Evolutionary conservation across 2,113 vertebrate species (phyloP).

Genomic region (Pseudonaja textilis): DNA sequence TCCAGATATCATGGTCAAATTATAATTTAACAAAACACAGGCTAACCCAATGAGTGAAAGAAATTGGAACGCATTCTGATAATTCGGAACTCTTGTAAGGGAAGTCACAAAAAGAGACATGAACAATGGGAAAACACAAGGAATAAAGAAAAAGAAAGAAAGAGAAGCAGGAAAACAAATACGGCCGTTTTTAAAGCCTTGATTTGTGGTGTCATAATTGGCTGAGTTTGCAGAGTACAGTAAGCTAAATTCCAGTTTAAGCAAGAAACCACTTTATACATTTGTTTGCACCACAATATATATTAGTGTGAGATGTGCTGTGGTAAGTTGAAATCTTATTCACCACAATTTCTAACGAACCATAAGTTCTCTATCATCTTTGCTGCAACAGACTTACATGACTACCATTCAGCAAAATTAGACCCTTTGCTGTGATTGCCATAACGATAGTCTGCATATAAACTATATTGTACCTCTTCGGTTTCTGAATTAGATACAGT

Average conservation of each 20-base stretch:
- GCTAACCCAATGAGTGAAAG: neutral
- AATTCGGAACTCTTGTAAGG: neutral
- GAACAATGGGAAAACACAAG: neutral
- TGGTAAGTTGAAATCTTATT: neutral
- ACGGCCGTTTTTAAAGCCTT: neutral
- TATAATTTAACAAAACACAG: neutral
- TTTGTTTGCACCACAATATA: neutral
- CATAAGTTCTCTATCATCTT: neutral
- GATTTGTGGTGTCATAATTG: neutral
- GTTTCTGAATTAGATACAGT: neutral
- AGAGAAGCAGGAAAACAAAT: neutral
- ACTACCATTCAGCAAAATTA: neutral
- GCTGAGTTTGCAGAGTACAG: neutral
- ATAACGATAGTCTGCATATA: neutral
- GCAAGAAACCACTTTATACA: neutral
- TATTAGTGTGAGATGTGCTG: neutral
- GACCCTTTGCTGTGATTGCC: neutral
- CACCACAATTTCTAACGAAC: neutral
- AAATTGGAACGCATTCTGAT: neutral
- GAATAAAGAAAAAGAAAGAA: neutral
- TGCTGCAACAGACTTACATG: neutral
- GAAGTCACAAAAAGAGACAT: neutral
- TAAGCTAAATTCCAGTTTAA: neutral
- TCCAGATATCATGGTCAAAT: neutral
- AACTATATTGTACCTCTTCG: neutral